phyloP scores from a whole-genome alignment of 2,888 invertebrate species.

The Acronicta aceris region DNA sequence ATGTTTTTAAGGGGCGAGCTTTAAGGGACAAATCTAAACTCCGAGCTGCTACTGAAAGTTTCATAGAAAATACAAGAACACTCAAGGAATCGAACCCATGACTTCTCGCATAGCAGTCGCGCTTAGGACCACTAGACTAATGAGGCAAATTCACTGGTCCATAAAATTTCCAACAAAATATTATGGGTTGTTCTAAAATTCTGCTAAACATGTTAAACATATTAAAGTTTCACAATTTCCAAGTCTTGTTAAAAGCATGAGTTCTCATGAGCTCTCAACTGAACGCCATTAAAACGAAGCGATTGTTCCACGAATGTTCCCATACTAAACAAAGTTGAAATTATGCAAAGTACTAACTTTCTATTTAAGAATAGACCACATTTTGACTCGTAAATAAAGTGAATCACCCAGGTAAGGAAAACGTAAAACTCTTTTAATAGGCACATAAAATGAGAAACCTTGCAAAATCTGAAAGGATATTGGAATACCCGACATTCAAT shows the following conservation, averaged over 20 bases:
- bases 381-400: constrained; percentile 24
- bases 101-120: too few relatives aligned
- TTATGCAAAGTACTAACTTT: constrained; percentile 25
- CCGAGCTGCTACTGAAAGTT: too few relatives aligned
- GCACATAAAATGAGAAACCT: constrained; percentile 50
- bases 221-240: constrained; percentile 35
- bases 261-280: constrained; percentile 25
- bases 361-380: constrained; percentile 21
- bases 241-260: constrained; percentile 34
- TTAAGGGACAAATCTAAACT: too few relatives aligned
- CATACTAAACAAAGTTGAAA: constrained; percentile 18
- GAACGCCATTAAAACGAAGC: constrained; percentile 19
- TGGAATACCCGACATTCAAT: constrained; percentile 58
- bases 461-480: constrained; percentile 56
- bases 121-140: too few relatives aligned
- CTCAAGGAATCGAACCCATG: too few relatives aligned
- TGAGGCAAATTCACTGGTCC: too few relatives aligned
- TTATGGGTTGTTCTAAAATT: constrained; percentile 25
- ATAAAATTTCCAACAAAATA: too few relatives aligned
- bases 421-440: constrained; percentile 40
- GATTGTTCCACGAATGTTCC: constrained; percentile 17
- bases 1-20: too few relatives aligned
- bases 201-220: constrained; percentile 18
- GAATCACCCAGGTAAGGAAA: constrained; percentile 35
- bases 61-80: too few relatives aligned